Base-by-base conservation (phyloP, 2,888 invertebrate genomes). In the Leucoptera coffeella region DNA sequence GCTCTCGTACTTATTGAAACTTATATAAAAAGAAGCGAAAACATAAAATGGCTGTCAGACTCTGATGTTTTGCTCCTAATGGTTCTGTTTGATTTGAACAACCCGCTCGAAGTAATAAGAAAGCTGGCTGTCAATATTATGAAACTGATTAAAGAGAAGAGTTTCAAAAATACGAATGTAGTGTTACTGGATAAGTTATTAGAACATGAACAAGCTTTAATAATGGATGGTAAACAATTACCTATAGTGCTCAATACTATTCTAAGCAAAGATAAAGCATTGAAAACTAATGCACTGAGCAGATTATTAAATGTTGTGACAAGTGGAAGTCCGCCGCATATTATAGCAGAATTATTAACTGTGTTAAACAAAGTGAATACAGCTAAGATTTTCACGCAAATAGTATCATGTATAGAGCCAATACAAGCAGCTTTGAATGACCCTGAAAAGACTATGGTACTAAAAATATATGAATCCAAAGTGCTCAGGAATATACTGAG, bases 211-310 rank as follows among this genome's bases (percentile, higher is more conserved):
- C 56, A 74, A 28, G 86, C 85, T 43, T 59, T 87, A 21, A 35
- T 73, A 14, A 47, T 82, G 32, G 86, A 87, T 39, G 53, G 73
- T 19, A 77, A 82, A 33, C 85, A 86, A 43, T 50, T 83, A 11
- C 60, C 76, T 0, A 53, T 82, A 20, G 58, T 79, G 12, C 43
- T 86, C 2, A 80, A 75, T 35, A 78, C 77, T 8, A 52, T 82
- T 28, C 37, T 85, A 1, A 75, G 74, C 0, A 64, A 74, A 4
- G 54, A 35, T 21, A 69, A 52, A 37, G 29, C 51, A 17, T 62
- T 67, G 20, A 49, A 48, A 24, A 62, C 57, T 28, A 56, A 62
- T 26, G 59, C 59, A 24, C 36, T 64, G 2, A 32, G 47, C 6
- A 55, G 57, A 41, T 42, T 71, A 4, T 57, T 61, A 22, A 41